Evolutionary conservation across 2,888 invertebrate genomes (phyloP).

Genomic region (Galerucella calmariensis): DNA sequence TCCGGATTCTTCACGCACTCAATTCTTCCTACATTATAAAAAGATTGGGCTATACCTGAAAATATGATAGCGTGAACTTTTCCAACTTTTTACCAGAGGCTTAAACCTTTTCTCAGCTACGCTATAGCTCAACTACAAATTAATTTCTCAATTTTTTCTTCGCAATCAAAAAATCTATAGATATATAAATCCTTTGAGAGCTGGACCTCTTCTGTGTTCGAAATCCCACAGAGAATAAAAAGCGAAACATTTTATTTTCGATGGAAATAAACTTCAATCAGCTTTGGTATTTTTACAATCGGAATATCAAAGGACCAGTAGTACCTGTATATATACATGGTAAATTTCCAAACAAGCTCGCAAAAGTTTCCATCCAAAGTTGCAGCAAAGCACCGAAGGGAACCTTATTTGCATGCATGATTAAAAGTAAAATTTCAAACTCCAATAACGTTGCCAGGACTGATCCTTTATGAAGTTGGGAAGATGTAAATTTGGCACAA

Average conservation of each 20-base stretch:
- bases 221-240: conserved; percentile 6
- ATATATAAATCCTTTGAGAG: not conserved
- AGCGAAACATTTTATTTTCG: not conserved
- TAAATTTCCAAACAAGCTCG: conserved; percentile 21
- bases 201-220: not conserved
- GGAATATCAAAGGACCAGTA: conserved; percentile 19
- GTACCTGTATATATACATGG: conserved; percentile 11
- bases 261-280: not conserved
- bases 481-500: conserved; percentile 21
- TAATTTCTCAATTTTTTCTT: not conserved
- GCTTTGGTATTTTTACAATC: conserved; percentile 9
- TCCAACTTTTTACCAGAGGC: too few relatives aligned
- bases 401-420: conserved; percentile 39
- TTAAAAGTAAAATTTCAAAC: conserved; percentile 38
- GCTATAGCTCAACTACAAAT: too few relatives aligned
- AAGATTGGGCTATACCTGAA: too few relatives aligned
- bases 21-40: too few relatives aligned
- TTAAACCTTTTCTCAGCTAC: too few relatives aligned
- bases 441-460: conserved; percentile 25
- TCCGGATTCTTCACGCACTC: too few relatives aligned
- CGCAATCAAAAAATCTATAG: not conserved
- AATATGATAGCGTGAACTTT: too few relatives aligned
- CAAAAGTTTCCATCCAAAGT: conserved; percentile 24
- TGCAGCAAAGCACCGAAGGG: conserved; percentile 19
- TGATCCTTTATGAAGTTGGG: conserved; percentile 28